phyloP scores from a whole-genome alignment of 2,888 invertebrate species.

The Cantharis rustica region DNA sequence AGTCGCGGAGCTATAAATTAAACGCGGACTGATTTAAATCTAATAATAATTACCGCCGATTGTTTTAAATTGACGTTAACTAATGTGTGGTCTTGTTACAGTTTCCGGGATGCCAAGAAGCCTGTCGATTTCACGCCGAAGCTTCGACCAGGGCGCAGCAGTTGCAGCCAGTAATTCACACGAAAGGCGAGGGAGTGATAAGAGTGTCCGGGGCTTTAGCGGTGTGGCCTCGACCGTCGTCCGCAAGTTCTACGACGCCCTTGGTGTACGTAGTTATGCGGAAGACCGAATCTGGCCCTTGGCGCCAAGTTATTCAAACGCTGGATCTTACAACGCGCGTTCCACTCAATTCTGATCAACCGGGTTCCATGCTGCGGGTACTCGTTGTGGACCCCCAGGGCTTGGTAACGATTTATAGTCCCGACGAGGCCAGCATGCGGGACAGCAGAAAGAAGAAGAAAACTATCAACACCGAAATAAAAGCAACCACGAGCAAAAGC shows the following conservation, averaged over 20 bases:
- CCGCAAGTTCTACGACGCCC: conserved; percentile 61
- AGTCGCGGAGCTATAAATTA: too few species aligned
- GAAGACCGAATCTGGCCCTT: conserved; percentile 65
- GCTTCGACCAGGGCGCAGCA: conserved; percentile 64
- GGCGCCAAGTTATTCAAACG: conserved; percentile 71
- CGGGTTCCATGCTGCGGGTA: conserved; percentile 67
- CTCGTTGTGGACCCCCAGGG: conserved; percentile 73
- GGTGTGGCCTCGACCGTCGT: conserved; percentile 68
- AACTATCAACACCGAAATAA: conserved; percentile 59
- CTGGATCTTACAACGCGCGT: conserved; percentile 67
- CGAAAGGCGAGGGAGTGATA: conserved; percentile 71
- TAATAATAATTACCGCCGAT: too few species aligned
- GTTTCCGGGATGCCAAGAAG: conserved; percentile 75
- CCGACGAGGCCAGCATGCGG: conserved; percentile 63
- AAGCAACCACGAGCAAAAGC: conserved; percentile 59
- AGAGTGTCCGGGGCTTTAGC: conserved; percentile 66
- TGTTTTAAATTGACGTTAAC: neutral
- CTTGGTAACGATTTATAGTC: conserved; percentile 72
- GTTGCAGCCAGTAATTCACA: conserved; percentile 72
- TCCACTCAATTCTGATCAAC: conserved; percentile 64
- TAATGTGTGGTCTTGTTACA: conserved; percentile 52
- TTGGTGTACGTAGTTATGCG: conserved; percentile 74
- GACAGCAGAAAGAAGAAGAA: conserved; percentile 54
- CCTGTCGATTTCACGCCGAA: conserved; percentile 71
- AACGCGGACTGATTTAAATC: too few species aligned